Evolutionary conservation across 2,113 vertebrate genomes (phyloP), one percentile per base, ranked within the genome.

Genomic region (Crypturellus undulatus): DNA sequence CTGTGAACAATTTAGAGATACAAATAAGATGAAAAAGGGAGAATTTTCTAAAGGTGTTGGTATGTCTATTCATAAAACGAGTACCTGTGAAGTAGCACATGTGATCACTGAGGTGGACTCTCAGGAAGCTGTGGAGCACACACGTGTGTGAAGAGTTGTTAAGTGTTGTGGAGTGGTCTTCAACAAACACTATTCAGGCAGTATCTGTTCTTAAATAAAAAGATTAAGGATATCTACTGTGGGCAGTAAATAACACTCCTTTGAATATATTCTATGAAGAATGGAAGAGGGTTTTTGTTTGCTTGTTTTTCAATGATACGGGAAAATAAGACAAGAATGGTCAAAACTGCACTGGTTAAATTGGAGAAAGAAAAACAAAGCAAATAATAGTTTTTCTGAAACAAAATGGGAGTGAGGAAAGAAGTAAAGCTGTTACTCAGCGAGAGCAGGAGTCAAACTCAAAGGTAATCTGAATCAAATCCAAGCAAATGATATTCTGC

Each of bases 51-150:
- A 43, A 59, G 21, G 6, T 76, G 8, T 11, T 42, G 8, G 3
- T 51, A 20, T 11, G 1, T 10, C 5, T 59, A 6, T 25, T 58
- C 10, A 15, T 42, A 54, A 60, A 76, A 15, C 2, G 19, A 17
- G 4, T 47, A 14, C 36, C 51, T 60, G 22, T n/a, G 32, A 62
- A 19, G 20, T 12, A 17, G 13, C 14, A 60, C 2, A 1, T 20
- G 30, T 10, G 36, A 28, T 34, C 8, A 13, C 7, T 6, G 38
- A 68, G 9, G 1, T 14, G 10, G 3, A 22, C 9, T 43, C 2
- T 45, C 4, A 17, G 26, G 30, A 21, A 64, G 52, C 6, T 49
- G 21, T 43, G 12, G n/a, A 76, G 62, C 5, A 72, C 62, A 17
- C 4, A 3, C 12, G 52, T 9, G 6, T 71, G 2, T 30, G 54